A percentile compares a stretch with the other conserved stretches of the same genome.
Evolutionary conservation across 53 echinoderm and acorn worm genomes (phyloP).

Genomic region (Holothuria leucospilota): DNA sequence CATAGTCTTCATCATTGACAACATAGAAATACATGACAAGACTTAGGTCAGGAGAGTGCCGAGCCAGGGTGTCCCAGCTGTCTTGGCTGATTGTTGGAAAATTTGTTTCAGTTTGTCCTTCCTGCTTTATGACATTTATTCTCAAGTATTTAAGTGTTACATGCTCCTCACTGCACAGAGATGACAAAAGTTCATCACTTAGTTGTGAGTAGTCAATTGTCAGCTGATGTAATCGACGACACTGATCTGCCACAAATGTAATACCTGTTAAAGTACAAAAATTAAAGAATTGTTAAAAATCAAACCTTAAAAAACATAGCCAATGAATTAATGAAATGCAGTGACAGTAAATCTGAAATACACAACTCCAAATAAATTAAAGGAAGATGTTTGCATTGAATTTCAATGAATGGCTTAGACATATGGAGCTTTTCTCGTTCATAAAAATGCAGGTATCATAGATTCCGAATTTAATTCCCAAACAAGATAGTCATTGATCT

Average conservation of each 20-base stretch:
- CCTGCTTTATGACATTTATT: constrained; percentile 65
- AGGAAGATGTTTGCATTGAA: too few relatives aligned
- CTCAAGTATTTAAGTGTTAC: constrained; percentile 73
- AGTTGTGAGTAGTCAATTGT: constrained; percentile 85
- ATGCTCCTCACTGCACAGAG: constrained; percentile 74
- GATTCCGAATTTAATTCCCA: too few relatives aligned
- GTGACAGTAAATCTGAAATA: too few relatives aligned
- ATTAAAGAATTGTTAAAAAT: not conserved
- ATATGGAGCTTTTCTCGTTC: too few relatives aligned
- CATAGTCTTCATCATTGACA: constrained; percentile 72
- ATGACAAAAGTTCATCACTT: constrained; percentile 73
- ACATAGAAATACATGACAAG: constrained; percentile 82
- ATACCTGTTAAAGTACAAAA: constrained; percentile 60
- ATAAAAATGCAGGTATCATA: too few relatives aligned
- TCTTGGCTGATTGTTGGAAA: constrained; percentile 63
- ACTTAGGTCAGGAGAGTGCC: constrained; percentile 69
- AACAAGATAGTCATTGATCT: too few relatives aligned
- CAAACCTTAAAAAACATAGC: too few relatives aligned
- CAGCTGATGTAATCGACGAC: constrained; percentile 80
- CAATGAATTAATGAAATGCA: too few relatives aligned
- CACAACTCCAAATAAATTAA: too few relatives aligned
- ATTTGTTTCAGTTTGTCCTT: constrained; percentile 40
- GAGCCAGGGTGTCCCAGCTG: constrained; percentile 75
- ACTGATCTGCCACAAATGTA: constrained; percentile 71
- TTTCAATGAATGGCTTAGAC: too few relatives aligned